A percentile compares a stretch with the other conserved stretches of the same genome.
phyloP scores from a whole-genome alignment of 2,797 vertebrate species.

The Sparidentex hasta region DNA sequence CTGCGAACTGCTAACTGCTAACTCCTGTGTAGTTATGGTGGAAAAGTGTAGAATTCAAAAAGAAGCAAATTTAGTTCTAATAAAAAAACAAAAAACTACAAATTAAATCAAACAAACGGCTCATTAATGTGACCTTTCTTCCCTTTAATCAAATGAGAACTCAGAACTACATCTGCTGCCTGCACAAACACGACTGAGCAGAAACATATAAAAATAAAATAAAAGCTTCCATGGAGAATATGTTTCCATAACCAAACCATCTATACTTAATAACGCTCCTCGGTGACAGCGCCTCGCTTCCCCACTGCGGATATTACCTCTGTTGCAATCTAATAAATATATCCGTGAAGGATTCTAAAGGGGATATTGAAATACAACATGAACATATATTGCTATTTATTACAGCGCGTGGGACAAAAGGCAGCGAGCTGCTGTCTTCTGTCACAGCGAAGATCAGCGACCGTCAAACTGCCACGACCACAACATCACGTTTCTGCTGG shows the following conservation, averaged over 20 bases:
- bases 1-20: no score
- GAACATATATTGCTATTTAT: constrained; percentile 89
- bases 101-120: background rate
- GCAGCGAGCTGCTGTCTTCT: constrained; percentile 53
- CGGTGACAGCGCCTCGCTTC: constrained; percentile 84
- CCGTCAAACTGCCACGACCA: background rate
- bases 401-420: constrained; percentile 78
- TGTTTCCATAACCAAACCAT: constrained; percentile 88
- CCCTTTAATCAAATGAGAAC: constrained; percentile 24
- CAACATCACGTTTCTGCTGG: no score
- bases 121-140: background rate
- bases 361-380: constrained; percentile 90
- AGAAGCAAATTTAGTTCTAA: background rate
- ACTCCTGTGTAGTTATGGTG: background rate
- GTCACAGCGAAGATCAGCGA: constrained; percentile 46
- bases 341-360: constrained; percentile 88
- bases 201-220: constrained; percentile 85
- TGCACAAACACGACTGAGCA: constrained; percentile 86
- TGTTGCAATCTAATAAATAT: constrained; percentile 90
- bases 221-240: constrained; percentile 87
- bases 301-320: constrained; percentile 90
- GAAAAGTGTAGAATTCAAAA: background rate
- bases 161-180: constrained; percentile 80
- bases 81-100: background rate
- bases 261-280: constrained; percentile 89